phyloP scores from a whole-genome alignment of 37 sponge, comb jelly and placozoan species.

The Lycopodina hypogea region DNA sequence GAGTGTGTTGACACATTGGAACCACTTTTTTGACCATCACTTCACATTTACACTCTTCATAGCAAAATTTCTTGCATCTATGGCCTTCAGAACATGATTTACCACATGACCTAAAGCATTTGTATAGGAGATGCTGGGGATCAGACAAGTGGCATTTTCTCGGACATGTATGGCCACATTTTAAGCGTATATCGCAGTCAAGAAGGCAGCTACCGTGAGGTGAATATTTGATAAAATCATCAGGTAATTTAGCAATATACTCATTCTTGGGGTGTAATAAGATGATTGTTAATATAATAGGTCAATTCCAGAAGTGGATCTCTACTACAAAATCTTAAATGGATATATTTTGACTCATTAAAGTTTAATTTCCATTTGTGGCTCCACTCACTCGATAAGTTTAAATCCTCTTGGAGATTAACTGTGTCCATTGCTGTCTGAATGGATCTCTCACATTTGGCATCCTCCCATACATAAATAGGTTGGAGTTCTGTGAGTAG shows the following conservation, averaged over 20 bases:
- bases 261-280: constrained; percentile 69
- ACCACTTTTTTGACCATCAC: constrained; percentile 23
- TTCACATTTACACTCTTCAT: constrained; percentile 25
- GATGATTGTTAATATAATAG: too few species aligned
- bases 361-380: too few species aligned
- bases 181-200: constrained; percentile 48
- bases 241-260: constrained; percentile 13
- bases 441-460: too few species aligned
- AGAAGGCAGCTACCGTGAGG: constrained; percentile 73
- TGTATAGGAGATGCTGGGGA: constrained; percentile 49
- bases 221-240: constrained; percentile 54
- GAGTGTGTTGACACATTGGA: constrained; percentile 50
- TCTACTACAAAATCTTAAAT: too few species aligned
- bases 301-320: too few species aligned
- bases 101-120: constrained; percentile 56
- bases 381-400: too few species aligned
- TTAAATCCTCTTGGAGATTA: too few species aligned
- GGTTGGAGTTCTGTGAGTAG: too few species aligned
- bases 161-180: constrained; percentile 74
- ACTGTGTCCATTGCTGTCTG: too few species aligned
- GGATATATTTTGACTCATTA: too few species aligned
- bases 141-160: constrained; percentile 60
- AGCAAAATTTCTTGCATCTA: constrained; percentile 30
- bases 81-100: constrained; percentile 33
- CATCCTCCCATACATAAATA: too few species aligned